Percentiles rank a stretch among this genome's conserved stretches.
Evolutionary conservation across 2,888 invertebrate genomes (phyloP).

Genomic region (Hemistola chrysoprasaria): DNA sequence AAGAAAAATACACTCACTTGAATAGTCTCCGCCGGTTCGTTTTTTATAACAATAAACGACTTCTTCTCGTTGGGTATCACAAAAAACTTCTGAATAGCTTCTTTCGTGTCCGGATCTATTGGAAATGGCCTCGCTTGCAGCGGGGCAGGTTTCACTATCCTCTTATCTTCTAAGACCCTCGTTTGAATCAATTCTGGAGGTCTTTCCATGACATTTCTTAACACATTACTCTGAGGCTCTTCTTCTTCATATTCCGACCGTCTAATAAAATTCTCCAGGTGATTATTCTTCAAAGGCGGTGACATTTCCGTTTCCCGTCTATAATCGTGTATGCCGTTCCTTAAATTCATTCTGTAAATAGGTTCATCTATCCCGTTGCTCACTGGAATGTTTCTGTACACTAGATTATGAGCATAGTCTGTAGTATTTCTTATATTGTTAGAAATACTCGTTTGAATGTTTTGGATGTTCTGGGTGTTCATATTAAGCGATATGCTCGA

Average conservation of each 20-base stretch:
- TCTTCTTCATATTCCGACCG: slow-evolving; percentile 69
- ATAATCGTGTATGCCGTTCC: slow-evolving; percentile 71
- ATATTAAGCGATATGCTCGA: slow-evolving; percentile 62
- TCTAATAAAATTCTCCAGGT: slow-evolving; percentile 62
- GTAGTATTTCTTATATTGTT: slow-evolving; percentile 56
- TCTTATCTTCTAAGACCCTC: slow-evolving; percentile 59
- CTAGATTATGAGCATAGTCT: slow-evolving; percentile 64
- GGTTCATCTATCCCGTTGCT: slow-evolving; percentile 66
- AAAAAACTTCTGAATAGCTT: slow-evolving; percentile 62
- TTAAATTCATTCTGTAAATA: slow-evolving; percentile 45
- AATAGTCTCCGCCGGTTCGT: slow-evolving; percentile 75
- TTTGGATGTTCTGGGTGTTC: slow-evolving; percentile 45
- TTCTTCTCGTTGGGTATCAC: slow-evolving; percentile 84
- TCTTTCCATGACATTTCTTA: slow-evolving; percentile 52
- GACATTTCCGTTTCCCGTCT: slow-evolving; percentile 55
- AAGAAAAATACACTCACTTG: slow-evolving; percentile 54
- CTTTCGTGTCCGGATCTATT: slow-evolving; percentile 60
- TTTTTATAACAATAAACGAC: slow-evolving; percentile 83
- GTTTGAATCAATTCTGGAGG: slow-evolving; percentile 60
- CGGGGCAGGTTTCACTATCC: slow-evolving; percentile 71
- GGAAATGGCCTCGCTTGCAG: slow-evolving; percentile 65
- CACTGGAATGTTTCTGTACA: slow-evolving; percentile 53
- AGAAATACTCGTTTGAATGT: slow-evolving; percentile 51
- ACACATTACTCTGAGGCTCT: slow-evolving; percentile 54
- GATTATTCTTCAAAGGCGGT: slow-evolving; percentile 56